Evolutionary conservation across 1,140 invertebrate genomes (phyloP).

Genomic region (Hyposmocoma kahamanoa): DNA sequence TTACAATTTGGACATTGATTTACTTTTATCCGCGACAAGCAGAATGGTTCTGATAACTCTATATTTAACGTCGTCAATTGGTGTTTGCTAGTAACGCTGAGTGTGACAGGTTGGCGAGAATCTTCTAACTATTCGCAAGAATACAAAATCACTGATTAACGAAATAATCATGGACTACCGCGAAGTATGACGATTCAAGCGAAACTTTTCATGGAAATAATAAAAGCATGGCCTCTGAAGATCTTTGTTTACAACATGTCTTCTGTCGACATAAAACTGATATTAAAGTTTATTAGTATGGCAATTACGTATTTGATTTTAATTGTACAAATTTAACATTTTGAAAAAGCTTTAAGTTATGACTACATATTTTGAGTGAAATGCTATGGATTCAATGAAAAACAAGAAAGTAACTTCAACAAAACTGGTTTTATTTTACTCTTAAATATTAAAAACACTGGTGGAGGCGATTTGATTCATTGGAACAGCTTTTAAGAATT

Average conservation of each 20-base stretch:
- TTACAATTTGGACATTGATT: conserved; percentile 41
- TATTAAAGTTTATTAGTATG: conserved; percentile 44
- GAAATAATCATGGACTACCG: conserved; percentile 49
- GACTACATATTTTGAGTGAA: too few species aligned
- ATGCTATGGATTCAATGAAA: too few species aligned
- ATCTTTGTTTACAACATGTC: conserved; percentile 44
- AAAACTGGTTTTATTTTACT: too few species aligned
- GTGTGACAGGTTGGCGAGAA: conserved; percentile 36
- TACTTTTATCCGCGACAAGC: conserved; percentile 26
- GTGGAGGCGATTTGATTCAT: conserved; percentile 7
- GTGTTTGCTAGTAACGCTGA: conserved; percentile 29
- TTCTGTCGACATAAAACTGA: conserved; percentile 40
- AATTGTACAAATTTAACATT: conserved; percentile 42
- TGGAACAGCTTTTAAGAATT: conserved; percentile 24
- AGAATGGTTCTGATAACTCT: too few species aligned
- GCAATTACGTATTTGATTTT: conserved; percentile 47
- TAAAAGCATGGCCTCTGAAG: conserved; percentile 37
- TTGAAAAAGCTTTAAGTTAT: too few species aligned
- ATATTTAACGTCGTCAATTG: conserved; percentile 32
- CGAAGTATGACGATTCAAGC: conserved; percentile 34
- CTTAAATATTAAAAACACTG: too few species aligned
- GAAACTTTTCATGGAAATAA: conserved; percentile 46
- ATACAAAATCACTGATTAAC: conserved; percentile 35
- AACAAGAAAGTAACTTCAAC: too few species aligned
- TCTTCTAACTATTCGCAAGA: conserved; percentile 26